Percentiles rank a stretch among this genome's conserved stretches.
phyloP scores from a whole-genome alignment of 1,140 invertebrate species.

The Brachionus angularis region DNA sequence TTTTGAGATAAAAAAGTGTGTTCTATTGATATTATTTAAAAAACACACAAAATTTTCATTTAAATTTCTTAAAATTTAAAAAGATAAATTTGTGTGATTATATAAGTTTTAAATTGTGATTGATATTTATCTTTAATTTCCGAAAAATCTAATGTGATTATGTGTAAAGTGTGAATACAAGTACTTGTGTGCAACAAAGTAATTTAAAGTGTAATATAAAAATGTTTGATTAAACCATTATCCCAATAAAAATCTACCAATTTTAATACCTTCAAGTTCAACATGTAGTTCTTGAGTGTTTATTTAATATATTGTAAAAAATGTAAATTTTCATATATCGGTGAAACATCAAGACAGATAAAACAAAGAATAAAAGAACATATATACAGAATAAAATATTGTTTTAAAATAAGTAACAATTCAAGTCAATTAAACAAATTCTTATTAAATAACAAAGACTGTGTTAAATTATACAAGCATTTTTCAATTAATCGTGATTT shows the following conservation, averaged over 20 bases:
- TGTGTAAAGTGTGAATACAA: too few relatives aligned
- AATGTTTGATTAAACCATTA: not conserved
- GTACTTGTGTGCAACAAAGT: too few relatives aligned
- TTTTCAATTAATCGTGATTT: not conserved
- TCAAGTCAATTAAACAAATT: not conserved
- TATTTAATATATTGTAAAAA: not conserved
- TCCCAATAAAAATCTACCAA: not conserved
- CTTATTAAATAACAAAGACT: not conserved
- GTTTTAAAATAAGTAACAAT: not conserved
- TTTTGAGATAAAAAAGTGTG: too few relatives aligned
- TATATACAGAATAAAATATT: not conserved
- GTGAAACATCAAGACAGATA: not conserved
- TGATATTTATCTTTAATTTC: too few relatives aligned
- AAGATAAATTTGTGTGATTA: too few relatives aligned
- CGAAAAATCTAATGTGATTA: too few relatives aligned
- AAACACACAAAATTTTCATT: too few relatives aligned
- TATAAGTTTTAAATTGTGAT: too few relatives aligned
- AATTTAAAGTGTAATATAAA: not conserved
- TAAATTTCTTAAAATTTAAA: too few relatives aligned
- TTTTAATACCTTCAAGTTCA: not conserved
- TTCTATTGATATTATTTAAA: too few relatives aligned
- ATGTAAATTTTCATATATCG: not conserved
- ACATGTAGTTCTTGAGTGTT: not conserved
- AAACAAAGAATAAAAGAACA: not conserved
- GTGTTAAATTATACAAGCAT: not conserved